Percentiles rank a stretch among this genome's conserved stretches.
phyloP scores from a whole-genome alignment of 2,113 vertebrate genomes.

The Ptyas mucosa region DNA sequence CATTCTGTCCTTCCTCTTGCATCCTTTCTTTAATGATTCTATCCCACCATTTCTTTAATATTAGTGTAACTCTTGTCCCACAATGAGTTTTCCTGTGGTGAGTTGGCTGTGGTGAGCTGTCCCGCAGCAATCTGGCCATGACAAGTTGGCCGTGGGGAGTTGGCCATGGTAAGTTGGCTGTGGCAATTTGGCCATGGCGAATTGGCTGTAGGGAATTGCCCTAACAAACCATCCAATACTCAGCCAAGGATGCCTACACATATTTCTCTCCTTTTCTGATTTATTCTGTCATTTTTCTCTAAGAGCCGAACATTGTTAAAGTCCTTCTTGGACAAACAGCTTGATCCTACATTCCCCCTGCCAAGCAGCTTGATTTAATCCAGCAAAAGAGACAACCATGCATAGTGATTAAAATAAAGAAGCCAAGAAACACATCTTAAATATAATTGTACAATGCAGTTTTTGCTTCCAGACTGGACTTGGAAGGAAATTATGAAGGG shows the following conservation, averaged over 20 bases:
- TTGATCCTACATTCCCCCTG: background rate
- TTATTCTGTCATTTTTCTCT: background rate
- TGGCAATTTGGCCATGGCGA: too few species aligned
- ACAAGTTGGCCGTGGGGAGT: too few species aligned
- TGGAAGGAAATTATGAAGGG: background rate
- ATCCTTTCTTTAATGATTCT: too few species aligned
- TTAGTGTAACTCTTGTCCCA: too few species aligned
- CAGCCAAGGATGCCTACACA: too few species aligned
- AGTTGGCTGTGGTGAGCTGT: too few species aligned
- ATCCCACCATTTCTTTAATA: too few species aligned
- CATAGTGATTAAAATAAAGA: slow-evolving; percentile 15
- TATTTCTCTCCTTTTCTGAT: background rate
- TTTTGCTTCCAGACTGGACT: slow-evolving; percentile 23
- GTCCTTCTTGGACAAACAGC: background rate
- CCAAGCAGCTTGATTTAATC: background rate
- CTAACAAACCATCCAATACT: background rate
- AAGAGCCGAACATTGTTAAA: background rate
- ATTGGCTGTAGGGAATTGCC: background rate
- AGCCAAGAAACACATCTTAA: slow-evolving; percentile 10
- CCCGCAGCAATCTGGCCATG: too few species aligned
- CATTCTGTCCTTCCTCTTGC: too few species aligned
- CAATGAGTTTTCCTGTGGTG: too few species aligned
- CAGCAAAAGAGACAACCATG: slow-evolving; percentile 31
- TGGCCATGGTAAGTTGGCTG: too few species aligned
- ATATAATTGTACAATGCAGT: slow-evolving; percentile 13